Evolutionary conservation across 2,888 invertebrate species (phyloP).

Genomic region (Dicranocentrus wangi): DNA sequence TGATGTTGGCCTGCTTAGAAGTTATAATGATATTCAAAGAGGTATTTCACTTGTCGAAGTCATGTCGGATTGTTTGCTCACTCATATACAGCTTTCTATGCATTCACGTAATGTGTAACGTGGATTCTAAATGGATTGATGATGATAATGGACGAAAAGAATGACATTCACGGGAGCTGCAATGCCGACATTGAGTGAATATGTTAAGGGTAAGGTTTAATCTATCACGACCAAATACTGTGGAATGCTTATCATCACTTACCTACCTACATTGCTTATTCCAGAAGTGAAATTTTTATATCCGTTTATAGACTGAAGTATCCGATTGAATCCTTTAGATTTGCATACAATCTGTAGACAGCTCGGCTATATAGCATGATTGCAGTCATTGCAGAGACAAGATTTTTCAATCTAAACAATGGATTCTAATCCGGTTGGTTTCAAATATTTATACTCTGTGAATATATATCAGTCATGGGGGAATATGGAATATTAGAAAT

Average conservation of each 20-base stretch:
- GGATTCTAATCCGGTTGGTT: too few relatives aligned
- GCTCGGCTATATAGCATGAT: too few relatives aligned
- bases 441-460: too few relatives aligned
- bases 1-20: conserved; percentile 11
- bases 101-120: not conserved
- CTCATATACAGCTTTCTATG: not conserved
- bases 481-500: too few relatives aligned
- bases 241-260: conserved; percentile 22
- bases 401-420: too few relatives aligned
- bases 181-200: not conserved
- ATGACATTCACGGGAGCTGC: conserved; percentile 18
- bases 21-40: conserved; percentile 29
- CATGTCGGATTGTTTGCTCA: conserved; percentile 47
- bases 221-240: not conserved
- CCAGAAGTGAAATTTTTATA: too few relatives aligned
- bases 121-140: conserved; percentile 27
- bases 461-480: too few relatives aligned
- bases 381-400: too few relatives aligned
- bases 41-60: conserved; percentile 46
- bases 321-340: too few relatives aligned
- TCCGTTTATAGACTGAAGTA: too few relatives aligned
- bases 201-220: conserved; percentile 10
- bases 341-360: too few relatives aligned
- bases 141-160: conserved; percentile 28
- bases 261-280: too few relatives aligned